Evolutionary conservation across 2,888 invertebrate species (phyloP), one percentile per base, ranked within the genome.

Genomic region (Pyrochroa serraticornis): DNA sequence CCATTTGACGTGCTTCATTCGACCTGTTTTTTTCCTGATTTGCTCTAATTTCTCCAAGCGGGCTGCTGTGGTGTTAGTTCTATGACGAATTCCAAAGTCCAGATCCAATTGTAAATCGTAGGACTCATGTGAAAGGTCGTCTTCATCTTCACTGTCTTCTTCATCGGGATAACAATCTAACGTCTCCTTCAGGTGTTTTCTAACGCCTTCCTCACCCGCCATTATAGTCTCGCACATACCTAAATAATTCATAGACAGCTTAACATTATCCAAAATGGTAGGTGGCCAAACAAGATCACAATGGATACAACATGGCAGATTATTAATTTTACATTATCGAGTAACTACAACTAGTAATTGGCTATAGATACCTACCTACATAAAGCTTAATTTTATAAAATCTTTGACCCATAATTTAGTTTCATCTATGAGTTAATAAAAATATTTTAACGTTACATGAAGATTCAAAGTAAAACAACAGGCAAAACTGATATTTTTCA

Each of bases 161-260:
- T 89, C 83, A 37, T 89, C 90, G 14, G 91, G 91, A 78, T 91
- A 93, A 69, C 87, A 84, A 61, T 80, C 80, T n/a, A 82, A 51
- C 51, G 64, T 82, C 50, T 81, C 78, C 58, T 83, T 80, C 52
- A 86, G 78, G 65, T 85, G 82, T 71, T 84, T 85, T 13, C 91
- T 89, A 68, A 91, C 83, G 79, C 46, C 51, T 36, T 92, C 88
- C 76, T 95, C 93, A 50, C 90, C 89, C 32, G 90, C 85, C 90
- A 96, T 94, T 49, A 95, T 91, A 72, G 91, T 86, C 79, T 97
- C 96, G 79, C 95, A 95, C 84, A 95, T 89, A 54, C 95, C 93
- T 80, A 60, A 63, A 47, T 22, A 22, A 22, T 22, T 22, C 22
- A 22, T 22, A 22, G 5, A 22, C 22, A 5, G 10, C 9, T 41